Conservation (phyloP, 37 sponge, comb jelly and placozoan species). For the Crambe crambe region DNA sequence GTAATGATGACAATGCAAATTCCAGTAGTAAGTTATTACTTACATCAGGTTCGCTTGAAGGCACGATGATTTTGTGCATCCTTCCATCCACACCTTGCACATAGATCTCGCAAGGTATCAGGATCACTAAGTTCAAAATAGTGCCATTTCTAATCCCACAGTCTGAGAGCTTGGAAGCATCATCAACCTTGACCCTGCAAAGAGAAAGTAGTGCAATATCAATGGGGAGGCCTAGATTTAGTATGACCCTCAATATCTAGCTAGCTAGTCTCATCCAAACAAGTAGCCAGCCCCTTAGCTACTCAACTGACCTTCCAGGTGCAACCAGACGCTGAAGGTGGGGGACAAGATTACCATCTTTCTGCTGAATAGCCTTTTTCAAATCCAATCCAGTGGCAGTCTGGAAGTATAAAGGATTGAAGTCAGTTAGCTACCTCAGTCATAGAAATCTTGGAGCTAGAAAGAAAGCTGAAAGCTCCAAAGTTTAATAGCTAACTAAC, state of each 20-base stretch:
- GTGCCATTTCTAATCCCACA: conserved; percentile 11
- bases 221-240: too few relatives aligned
- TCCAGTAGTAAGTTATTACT: too few relatives aligned
- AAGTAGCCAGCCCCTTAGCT: too few relatives aligned
- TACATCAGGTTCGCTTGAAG: conserved; percentile 56
- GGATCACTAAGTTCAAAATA: conserved; percentile 26
- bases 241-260: background rate
- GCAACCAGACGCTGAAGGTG: conserved; percentile 46
- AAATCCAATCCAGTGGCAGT: conserved; percentile 32
- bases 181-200: conserved; percentile 10
- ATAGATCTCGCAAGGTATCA: conserved; percentile 41
- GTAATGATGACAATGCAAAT: too few relatives aligned
- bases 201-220: background rate
- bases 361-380: conserved; percentile 33
- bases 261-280: background rate
- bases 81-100: conserved; percentile 33
- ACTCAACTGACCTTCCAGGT: background rate
- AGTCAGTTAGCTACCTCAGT: background rate
- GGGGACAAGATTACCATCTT: conserved; percentile 13
- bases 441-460: background rate
- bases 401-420: background rate
- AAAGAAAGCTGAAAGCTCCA: background rate
- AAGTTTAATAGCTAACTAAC: background rate
- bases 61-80: conserved; percentile 48
- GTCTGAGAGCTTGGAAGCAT: conserved; percentile 15